Conservation (phyloP, 2,888 invertebrate species). For the Elaeidobius kamerunicus region DNA sequence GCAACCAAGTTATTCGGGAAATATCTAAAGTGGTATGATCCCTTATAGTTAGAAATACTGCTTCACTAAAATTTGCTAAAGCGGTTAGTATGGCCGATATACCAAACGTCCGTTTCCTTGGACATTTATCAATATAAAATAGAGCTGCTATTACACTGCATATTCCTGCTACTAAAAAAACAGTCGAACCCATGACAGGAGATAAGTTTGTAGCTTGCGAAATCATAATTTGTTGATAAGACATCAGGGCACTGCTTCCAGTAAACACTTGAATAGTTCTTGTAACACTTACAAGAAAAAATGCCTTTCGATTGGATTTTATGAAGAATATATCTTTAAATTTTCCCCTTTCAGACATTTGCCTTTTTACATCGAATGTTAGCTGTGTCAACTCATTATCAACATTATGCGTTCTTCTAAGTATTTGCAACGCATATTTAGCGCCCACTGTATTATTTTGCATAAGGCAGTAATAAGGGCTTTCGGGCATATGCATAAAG, state of each 20-base stretch:
- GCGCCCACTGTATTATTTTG: conserved; percentile 37
- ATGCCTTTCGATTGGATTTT: conserved; percentile 58
- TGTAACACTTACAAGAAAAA: conserved; percentile 58
- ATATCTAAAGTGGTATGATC: conserved; percentile 35
- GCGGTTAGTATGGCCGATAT: conserved; percentile 37
- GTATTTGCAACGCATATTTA: conserved; percentile 33
- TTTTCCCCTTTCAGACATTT: conserved; percentile 47
- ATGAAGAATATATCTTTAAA: conserved; percentile 56
- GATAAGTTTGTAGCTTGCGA: conserved; percentile 40
- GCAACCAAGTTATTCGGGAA: conserved; percentile 36
- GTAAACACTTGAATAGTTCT: conserved; percentile 41
- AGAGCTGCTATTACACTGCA: conserved; percentile 39
- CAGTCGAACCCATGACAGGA: conserved; percentile 46
- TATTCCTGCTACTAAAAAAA: conserved; percentile 49
- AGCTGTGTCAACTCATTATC: conserved; percentile 38
- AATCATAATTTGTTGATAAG: conserved; percentile 44
- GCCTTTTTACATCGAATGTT: conserved; percentile 39
- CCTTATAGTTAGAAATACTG: conserved; percentile 37
- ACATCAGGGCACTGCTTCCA: conserved; percentile 38
- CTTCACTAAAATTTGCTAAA: too few species aligned
- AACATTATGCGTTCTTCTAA: conserved; percentile 38
- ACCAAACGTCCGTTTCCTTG: conserved; percentile 39
- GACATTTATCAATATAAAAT: conserved; percentile 41
- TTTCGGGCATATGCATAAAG: conserved; percentile 43
- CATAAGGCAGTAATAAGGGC: conserved; percentile 43